Evolutionary conservation across 2,797 vertebrate genomes (phyloP).

Genomic region (Oryzias sinensis): DNA sequence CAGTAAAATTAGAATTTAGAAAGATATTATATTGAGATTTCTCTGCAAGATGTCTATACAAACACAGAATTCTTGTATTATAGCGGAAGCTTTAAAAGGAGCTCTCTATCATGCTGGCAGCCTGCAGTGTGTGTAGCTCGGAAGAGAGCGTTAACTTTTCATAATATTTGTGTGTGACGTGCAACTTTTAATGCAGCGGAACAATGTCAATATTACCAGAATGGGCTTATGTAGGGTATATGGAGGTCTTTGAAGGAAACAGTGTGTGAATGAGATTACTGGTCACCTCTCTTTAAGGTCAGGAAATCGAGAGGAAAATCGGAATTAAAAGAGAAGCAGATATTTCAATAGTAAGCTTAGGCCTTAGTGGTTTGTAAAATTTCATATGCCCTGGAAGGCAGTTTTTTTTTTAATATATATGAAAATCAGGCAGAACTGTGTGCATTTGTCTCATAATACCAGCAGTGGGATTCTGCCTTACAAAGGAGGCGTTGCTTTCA

Average conservation of each 20-base stretch:
- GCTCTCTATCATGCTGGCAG: slow-evolving; percentile 50
- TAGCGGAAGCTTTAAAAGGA: slow-evolving; percentile 49
- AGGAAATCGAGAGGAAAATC: slow-evolving; percentile 61
- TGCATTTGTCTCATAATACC: slow-evolving; percentile 88
- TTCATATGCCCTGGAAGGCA: slow-evolving; percentile 87
- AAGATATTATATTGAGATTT: slow-evolving; percentile 53
- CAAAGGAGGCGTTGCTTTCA: slow-evolving; percentile 65
- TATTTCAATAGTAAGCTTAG: slow-evolving; percentile 81
- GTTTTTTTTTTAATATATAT: slow-evolving; percentile 99
- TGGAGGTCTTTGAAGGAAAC: slow-evolving; percentile 57
- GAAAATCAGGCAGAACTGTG: slow-evolving; percentile 93
- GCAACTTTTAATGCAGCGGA: slow-evolving; percentile 67
- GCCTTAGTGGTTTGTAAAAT: slow-evolving; percentile 79
- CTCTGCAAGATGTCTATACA: slow-evolving; percentile 26
- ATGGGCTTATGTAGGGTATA: slow-evolving; percentile 50
- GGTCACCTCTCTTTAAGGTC: slow-evolving; percentile 74
- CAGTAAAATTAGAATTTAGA: slow-evolving; percentile 50
- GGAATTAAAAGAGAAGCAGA: slow-evolving; percentile 72
- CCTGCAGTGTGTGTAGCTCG: slow-evolving; percentile 25
- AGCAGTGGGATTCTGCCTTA: slow-evolving; percentile 84
- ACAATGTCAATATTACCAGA: slow-evolving; percentile 74
- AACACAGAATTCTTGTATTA: slow-evolving; percentile 36
- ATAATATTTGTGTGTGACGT: slow-evolving; percentile 75
- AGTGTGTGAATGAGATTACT: slow-evolving; percentile 69
- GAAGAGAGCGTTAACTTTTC: slow-evolving; percentile 62